Base-by-base conservation (phyloP, 2,113 vertebrate genomes). In the Hemiprocne comata region DNA sequence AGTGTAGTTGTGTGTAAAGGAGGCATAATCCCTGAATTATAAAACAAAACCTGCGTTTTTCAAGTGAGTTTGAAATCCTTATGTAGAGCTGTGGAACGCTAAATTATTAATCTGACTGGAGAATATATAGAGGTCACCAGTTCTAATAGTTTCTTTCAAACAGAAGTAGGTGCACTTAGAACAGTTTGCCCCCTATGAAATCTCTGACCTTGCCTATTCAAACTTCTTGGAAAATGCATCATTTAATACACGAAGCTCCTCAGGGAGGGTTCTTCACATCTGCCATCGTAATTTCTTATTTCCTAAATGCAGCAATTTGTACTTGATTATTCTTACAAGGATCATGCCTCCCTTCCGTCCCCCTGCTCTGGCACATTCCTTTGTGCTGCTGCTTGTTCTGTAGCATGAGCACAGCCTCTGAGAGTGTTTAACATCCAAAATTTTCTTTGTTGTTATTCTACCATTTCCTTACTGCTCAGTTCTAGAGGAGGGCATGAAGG, bases 271-370 rank as follows among this genome's bases (percentile, higher is more conserved):
- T 93, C 95, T 94, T 94, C 42, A 87, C 95, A 96, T 97, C 92
- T 97, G 93, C 91, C 76, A 48, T 95, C 89, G 58, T 95, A 89
- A 95, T 94, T 92, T 65, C 92, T 95, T 97, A 93, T 86, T 95
- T 97, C 91, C 78, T 96, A 94, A 97, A 95, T 89, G 90, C 77
- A 88, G 85, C 87, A 84, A 93, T 97, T 93, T 94, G 75, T 95
- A 84, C 80, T 93, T 81, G 76, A 89, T 93, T 85, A 94, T 95
- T 88, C 89, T 96, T 97, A 44, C 61, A 79, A 86, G 90, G 54
- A 92, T 94, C 5, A 1, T 89, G 70, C 57, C 70, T 96, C 79
- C 48, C 28, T 53, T 89, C 85, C 65, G 67, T 95, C 85, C 71
- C 28, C 64, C 62, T 93, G 83, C 86, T 93, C 84, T 92, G 83